phyloP scores from a whole-genome alignment of 2,888 invertebrate species.

The Epinotia brunnichana region DNA sequence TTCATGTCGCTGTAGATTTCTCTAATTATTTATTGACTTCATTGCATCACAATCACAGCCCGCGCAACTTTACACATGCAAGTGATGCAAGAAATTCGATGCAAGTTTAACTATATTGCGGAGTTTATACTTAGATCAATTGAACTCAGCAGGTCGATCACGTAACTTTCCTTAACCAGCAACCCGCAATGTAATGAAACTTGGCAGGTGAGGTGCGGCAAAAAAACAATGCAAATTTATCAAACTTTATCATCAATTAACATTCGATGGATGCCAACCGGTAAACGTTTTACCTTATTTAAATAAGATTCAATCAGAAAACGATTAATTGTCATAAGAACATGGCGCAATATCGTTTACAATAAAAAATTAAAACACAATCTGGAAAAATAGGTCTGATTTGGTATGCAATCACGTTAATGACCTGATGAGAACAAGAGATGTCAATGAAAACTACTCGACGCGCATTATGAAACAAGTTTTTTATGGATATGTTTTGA shows the following conservation, averaged over 20 bases:
- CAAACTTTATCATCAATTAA: not conserved
- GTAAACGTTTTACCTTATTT: constrained; percentile 34
- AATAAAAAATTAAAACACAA: constrained; percentile 41
- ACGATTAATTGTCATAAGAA: constrained; percentile 36
- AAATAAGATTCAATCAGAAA: constrained; percentile 31
- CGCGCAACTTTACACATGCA: too few species aligned
- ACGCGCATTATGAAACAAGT: constrained; percentile 6
- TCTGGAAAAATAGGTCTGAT: constrained; percentile 31
- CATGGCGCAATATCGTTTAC: constrained; percentile 41
- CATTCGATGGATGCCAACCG: not conserved
- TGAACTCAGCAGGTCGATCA: too few species aligned
- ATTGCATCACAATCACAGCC: too few species aligned
- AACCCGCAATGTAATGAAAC: too few species aligned
- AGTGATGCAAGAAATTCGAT: too few species aligned
- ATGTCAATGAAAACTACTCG: constrained; percentile 6
- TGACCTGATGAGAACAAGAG: not conserved
- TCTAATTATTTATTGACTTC: too few species aligned
- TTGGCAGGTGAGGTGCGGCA: too few species aligned
- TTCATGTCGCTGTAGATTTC: too few species aligned
- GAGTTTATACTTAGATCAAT: too few species aligned
- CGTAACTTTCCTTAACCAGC: too few species aligned
- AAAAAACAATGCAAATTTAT: not conserved
- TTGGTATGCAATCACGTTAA: constrained; percentile 35
- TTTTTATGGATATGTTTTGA: constrained; percentile 6
- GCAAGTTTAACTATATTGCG: too few species aligned